phyloP scores from a whole-genome alignment of 2,113 vertebrate species.

The Thymallus thymallus region DNA sequence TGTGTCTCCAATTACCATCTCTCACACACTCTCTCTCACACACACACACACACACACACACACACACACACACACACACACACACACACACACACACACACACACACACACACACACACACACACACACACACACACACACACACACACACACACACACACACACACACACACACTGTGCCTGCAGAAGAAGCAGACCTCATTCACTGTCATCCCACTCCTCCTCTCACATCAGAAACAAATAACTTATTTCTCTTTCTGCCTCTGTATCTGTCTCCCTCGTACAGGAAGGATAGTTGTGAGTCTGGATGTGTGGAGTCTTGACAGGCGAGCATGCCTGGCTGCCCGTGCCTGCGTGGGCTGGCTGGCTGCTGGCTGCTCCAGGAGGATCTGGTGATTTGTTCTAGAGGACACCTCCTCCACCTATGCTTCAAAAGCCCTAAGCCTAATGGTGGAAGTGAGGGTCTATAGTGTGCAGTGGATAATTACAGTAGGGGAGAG shows the following conservation, averaged over 20 bases:
- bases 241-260: constrained; percentile 27
- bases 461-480: constrained; percentile 10
- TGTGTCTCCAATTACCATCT: constrained; percentile 19
- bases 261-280: constrained; percentile 42
- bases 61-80: not conserved
- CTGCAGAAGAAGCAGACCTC: constrained; percentile 13
- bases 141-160: constrained; percentile 8
- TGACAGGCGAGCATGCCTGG: constrained; percentile 17
- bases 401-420: constrained; percentile 35
- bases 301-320: constrained; percentile 38
- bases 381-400: constrained; percentile 31
- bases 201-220: not conserved
- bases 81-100: constrained; percentile 10
- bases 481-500: constrained; percentile 16
- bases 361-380: not conserved
- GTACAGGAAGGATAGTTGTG: constrained; percentile 25
- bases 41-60: constrained; percentile 13
- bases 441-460: constrained; percentile 22
- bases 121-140: constrained; percentile 8
- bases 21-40: not conserved
- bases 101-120: constrained; percentile 8
- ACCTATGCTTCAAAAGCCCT: constrained; percentile 43
- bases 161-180: not conserved
- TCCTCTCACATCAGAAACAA: constrained; percentile 33
- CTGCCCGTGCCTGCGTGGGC: constrained; percentile 29